These are phyloP conservation scores for Formica exsecta DNA, from an alignment of 1,140 invertebrate genomes.

Conservation along the genomic window DNA sequence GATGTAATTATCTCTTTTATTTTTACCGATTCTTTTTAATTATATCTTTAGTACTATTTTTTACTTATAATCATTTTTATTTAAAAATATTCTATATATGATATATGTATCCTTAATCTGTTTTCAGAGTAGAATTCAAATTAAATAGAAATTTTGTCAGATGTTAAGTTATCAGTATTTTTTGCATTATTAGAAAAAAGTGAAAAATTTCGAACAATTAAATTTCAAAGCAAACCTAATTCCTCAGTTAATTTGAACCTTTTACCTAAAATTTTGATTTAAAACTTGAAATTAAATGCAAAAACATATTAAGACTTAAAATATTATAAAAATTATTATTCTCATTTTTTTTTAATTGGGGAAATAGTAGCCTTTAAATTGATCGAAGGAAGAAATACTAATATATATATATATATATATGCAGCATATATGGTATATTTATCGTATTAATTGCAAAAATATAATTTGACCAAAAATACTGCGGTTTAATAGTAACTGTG, in stretches of 20 bases:
- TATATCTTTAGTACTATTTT: background rate
- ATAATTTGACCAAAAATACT: conserved; percentile 24
- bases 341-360: background rate
- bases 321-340: background rate
- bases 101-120: background rate
- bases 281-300: background rate
- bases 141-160: background rate
- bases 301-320: background rate
- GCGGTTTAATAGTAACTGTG: background rate
- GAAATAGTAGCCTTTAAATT: background rate
- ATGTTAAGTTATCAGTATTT: background rate
- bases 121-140: background rate
- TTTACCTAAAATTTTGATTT: background rate
- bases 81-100: background rate
- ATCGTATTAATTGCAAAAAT: background rate
- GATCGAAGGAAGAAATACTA: background rate
- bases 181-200: background rate
- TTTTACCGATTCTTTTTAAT: background rate
- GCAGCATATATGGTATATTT: background rate
- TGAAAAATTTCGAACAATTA: background rate
- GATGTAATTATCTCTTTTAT: background rate
- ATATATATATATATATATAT: background rate
- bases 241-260: background rate
- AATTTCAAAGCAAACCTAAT: background rate
- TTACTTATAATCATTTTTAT: conserved; percentile 12